Base-by-base conservation (phyloP, 2,888 invertebrate genomes). In the Craniophora ligustri region DNA sequence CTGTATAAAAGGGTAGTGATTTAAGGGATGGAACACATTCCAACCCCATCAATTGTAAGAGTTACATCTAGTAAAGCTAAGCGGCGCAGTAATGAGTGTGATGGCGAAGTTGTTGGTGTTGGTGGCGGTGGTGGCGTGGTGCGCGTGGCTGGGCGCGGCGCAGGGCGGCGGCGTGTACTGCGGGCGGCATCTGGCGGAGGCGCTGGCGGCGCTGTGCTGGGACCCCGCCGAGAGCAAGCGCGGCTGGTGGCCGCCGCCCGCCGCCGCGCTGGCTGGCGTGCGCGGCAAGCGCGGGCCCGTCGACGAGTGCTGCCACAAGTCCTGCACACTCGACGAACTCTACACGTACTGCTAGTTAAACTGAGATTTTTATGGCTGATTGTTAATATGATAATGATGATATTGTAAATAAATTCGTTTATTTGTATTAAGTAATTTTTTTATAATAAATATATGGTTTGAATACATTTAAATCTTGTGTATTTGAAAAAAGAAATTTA, bases 281-380 rank as follows among this genome's bases (percentile, higher is more conserved):
- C 78, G 71, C 32, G 73, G 44, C 57, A 72, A 63, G 36, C 64
- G 66, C 3, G 70, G 76, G 1, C 62, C 71, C 0, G 73, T 72
- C 3, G 53, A 72, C 5, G 81, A 82, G 45, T 82, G 81, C 68
- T 82, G 82, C 39, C 68, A 74, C 2, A 76, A 78, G 10, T 44
- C 76, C 1, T 81, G 82, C 28, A 66, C 75, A 3, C 11, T 78
- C 0, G 56, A 75, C 2, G 77, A 75, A 26, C 57, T 81, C 16
- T 41, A 75, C 19, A 40, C 41, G 1, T 79, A 78, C 36, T 79
- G 78, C 30, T 68, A 66, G 31, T n/a, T 4, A 19, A 21, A 21
- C 5, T 2, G 3, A 7, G 21, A 8, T 21, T 8, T 8, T 19
- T n/a, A n/a, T 19, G 4, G 19, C 19, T 19, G 19, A 5, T 19